A percentile compares a stretch with the other conserved stretches of the same genome.
Evolutionary conservation across 2,888 invertebrate genomes (phyloP).

Genomic region (Ectobius pallidus): DNA sequence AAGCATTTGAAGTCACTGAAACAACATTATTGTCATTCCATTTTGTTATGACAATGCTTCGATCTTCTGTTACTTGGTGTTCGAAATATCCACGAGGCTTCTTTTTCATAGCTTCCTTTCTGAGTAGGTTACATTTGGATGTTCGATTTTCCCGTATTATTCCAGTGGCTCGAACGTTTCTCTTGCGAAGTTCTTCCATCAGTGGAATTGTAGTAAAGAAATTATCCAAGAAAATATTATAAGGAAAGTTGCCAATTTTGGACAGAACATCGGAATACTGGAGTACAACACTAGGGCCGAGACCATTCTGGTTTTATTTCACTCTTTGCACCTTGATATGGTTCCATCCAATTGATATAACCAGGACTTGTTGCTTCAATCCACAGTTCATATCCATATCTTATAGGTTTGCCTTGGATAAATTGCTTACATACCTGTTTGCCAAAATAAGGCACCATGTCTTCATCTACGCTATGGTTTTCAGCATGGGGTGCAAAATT

Average conservation of each 20-base stretch:
- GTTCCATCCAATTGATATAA: constrained; percentile 26
- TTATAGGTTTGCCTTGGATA: constrained; percentile 21
- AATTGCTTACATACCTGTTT: neutral
- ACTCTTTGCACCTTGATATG: constrained; percentile 5
- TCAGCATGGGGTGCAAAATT: neutral
- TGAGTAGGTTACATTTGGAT: neutral
- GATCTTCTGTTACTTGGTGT: neutral
- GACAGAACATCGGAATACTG: neutral
- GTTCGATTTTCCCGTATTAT: constrained; percentile 4
- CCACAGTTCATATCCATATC: constrained; percentile 31
- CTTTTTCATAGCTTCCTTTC: neutral
- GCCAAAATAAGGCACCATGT: neutral
- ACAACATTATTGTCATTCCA: constrained; percentile 26
- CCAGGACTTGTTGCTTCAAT: constrained; percentile 18
- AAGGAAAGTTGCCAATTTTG: neutral
- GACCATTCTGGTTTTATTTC: neutral
- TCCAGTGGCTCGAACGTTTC: constrained; percentile 1
- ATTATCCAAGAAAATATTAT: constrained; percentile 1
- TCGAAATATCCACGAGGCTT: neutral
- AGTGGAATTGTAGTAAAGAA: neutral
- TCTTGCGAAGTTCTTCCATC: neutral
- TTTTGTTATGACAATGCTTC: constrained; percentile 4
- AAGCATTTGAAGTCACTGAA: constrained; percentile 11
- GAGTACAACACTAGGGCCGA: neutral
- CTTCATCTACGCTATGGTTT: neutral